Evolutionary conservation across 2,797 vertebrate species (phyloP).

Genomic region (Coendou prehensilis): DNA sequence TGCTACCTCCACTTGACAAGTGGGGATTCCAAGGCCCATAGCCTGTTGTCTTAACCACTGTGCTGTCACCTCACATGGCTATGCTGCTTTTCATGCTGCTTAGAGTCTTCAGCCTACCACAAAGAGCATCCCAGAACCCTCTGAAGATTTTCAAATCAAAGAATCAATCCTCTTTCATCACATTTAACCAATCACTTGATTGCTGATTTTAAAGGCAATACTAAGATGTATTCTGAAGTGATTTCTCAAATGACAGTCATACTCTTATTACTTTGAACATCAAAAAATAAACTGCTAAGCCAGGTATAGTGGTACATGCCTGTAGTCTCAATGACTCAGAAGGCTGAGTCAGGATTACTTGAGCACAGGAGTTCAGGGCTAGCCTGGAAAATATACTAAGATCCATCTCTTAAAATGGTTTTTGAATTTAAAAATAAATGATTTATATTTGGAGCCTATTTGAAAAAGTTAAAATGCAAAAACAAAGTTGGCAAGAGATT

Average conservation of each 20-base stretch:
- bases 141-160: not conserved
- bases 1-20: not conserved
- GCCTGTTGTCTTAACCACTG: not conserved
- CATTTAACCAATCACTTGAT: not conserved
- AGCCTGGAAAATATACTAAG: not conserved
- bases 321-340: not conserved
- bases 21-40: not conserved
- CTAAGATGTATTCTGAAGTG: not conserved
- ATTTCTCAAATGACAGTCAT: not conserved
- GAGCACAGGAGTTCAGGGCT: not conserved
- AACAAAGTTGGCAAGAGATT: not conserved
- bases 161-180: not conserved
- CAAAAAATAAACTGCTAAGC: not conserved
- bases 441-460: not conserved
- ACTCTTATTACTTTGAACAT: not conserved
- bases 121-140: not conserved
- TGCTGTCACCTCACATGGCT: not conserved
- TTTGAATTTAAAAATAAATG: not conserved
- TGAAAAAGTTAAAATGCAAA: conserved; percentile 19
- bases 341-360: not conserved
- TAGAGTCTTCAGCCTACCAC: not conserved
- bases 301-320: not conserved
- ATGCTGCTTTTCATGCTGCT: not conserved
- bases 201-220: not conserved
- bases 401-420: not conserved